Evolutionary conservation across 2,797 vertebrate genomes (phyloP), one percentile per base, ranked within the genome.

Genomic region (Gymnocypris eckloni): DNA sequence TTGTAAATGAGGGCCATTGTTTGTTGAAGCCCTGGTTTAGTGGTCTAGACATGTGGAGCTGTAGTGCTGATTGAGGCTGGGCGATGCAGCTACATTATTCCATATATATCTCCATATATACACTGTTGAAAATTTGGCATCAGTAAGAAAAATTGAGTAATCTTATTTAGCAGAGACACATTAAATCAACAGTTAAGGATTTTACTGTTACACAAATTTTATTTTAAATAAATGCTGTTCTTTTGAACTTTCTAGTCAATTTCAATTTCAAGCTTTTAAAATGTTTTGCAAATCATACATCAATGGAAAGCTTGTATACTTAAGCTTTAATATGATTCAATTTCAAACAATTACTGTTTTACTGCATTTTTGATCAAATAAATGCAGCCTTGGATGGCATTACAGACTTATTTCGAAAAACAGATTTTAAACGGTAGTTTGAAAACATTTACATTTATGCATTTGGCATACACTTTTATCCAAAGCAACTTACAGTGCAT

Each of bases 31-130:
- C 13, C 39, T 61, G 39, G 37, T 13, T 33, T 54, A 76, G 20
- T 56, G 12, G 18, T 76, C 50, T 50, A 73, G n/a, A 73, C 71
- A 48, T 18, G 13, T 73, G 25, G n/a, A 76, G 72, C 10, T 76
- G 37, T 54, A 6, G 8, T 50, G 28, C 73, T 52, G 25, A 37
- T 54, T 54, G 22, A 13, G 37, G 20, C 37, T 78, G 12, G 20
- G 4, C 0, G 50, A 37, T 77, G 33, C 50, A 33, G 25, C 25
- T 75, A 7, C 28, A 52, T 37, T 54, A n/a, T 78, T 76, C 18
- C 12, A 15, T 41, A 33, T 52, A 77, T 37, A 20, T 77, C 75
- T 77, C 11, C 33, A 56, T 77, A 37, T 54, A 50, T 48, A 48
- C 11, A 50, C 9, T 22, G 22, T 11, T 1, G 3, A 75, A 75